Evolutionary conservation across 1,140 invertebrate genomes (phyloP).

Genomic region (Agrypnia vestita): DNA sequence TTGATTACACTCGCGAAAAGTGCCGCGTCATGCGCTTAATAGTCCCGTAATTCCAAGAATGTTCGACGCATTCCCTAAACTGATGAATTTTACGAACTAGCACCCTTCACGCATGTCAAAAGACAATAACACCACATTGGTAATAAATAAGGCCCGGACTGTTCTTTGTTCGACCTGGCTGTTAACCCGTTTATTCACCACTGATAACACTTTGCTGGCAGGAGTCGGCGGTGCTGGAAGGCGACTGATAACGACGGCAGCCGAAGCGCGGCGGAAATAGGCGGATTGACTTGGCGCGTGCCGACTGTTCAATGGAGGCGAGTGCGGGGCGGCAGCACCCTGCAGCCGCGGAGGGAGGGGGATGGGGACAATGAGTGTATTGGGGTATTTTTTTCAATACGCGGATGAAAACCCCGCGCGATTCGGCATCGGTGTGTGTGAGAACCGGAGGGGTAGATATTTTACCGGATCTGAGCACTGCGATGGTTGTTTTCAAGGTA

Average conservation of each 20-base stretch:
- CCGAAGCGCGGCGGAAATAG: conserved; percentile 49
- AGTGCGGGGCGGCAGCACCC: conserved; percentile 35
- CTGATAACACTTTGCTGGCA: conserved; percentile 18
- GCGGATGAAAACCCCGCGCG: conserved; percentile 58
- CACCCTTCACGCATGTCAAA: background rate
- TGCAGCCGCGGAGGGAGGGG: background rate
- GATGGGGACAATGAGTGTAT: conserved; percentile 50
- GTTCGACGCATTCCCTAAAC: conserved; percentile 3
- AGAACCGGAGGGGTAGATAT: conserved; percentile 40
- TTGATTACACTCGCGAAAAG: conserved; percentile 32
- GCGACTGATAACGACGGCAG: conserved; percentile 44
- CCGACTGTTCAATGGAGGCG: conserved; percentile 48
- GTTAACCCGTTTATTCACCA: conserved; percentile 18
- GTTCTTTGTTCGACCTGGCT: conserved; percentile 6
- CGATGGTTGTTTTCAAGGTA: conserved; percentile 32
- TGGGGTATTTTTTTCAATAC: conserved; percentile 58
- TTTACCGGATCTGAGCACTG: conserved; percentile 52
- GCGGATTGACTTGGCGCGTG: conserved; percentile 61
- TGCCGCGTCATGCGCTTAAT: conserved; percentile 24
- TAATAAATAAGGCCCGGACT: background rate
- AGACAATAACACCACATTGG: background rate
- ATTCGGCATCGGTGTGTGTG: conserved; percentile 56
- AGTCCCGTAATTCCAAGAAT: conserved; percentile 20
- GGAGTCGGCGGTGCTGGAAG: conserved; percentile 36
- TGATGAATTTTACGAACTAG: background rate